Evolutionary conservation across 2,797 vertebrate species (phyloP).

Genomic region (Sarcoramphus papa): DNA sequence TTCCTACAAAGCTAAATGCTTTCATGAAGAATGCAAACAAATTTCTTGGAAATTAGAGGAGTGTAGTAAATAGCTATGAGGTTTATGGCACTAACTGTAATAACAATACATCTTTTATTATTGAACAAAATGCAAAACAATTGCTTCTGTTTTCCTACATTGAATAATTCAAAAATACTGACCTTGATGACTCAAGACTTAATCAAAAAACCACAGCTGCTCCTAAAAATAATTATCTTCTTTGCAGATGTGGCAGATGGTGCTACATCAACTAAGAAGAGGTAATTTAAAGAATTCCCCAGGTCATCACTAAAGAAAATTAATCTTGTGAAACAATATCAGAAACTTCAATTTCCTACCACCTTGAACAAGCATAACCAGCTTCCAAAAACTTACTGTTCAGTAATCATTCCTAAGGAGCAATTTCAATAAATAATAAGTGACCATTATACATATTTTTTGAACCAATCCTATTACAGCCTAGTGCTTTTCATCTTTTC

Average conservation of each 20-base stretch:
- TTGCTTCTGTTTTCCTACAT: neutral
- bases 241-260: slow-evolving; percentile 66
- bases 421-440: neutral
- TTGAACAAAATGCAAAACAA: neutral
- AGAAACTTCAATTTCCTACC: slow-evolving; percentile 38
- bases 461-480: neutral
- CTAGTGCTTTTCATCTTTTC: neutral
- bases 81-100: neutral
- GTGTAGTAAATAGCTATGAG: neutral
- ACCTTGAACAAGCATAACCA: neutral
- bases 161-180: slow-evolving; percentile 28
- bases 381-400: slow-evolving; percentile 7
- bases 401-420: neutral
- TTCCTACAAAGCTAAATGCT: neutral
- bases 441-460: neutral
- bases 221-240: slow-evolving; percentile 49
- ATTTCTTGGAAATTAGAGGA: neutral
- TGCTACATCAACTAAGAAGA: slow-evolving; percentile 42
- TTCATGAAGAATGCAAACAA: neutral
- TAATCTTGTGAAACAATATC: slow-evolving; percentile 12
- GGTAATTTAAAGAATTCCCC: slow-evolving; percentile 66
- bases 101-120: neutral
- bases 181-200: slow-evolving; percentile 36
- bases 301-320: slow-evolving; percentile 55
- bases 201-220: slow-evolving; percentile 45